Base-by-base conservation (phyloP, 2,113 vertebrate genomes). In the Melanotaenia duboulayi region DNA sequence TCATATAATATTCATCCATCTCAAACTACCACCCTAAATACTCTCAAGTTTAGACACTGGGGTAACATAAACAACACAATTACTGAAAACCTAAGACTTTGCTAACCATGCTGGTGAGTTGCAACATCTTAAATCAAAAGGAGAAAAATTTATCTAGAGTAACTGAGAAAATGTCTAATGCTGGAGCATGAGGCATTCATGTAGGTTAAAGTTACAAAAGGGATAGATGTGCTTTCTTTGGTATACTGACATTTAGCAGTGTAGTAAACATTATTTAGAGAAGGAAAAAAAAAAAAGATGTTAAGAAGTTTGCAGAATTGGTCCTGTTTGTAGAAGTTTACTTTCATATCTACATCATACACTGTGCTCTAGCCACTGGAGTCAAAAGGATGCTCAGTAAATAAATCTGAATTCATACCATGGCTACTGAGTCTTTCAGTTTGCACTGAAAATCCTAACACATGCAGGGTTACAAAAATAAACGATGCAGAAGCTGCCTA, bases 1-100 rank as follows among this genome's bases (percentile, higher is more conserved):
- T 32, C 70, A 1, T 24, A 64, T 66, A 25, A 59, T 65, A 32
- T 74, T 67, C 55, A 64, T 79, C 59, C 44, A 35, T 52, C 35
- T 71, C 64, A 37, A 13, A 37, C 48, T 51, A 22, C 5, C 64
- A 51, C 42, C 28, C 11, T 23, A 40, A 14, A 42, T 20, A 46
- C 24, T 56, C 32, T 44, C 51, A 22, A 60, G 23, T 14, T 46
- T 12, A 48, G 10, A 52, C 52, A 65, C 49, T 35, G 59, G 19
- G 48, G 22, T 40, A 64, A 35, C 37, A 25, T 52, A 10, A 58
- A 54, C 19, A 52, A 32, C n/a, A 48, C 3, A 24, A 4, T 61
- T 11, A 22, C 12, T 59, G 19, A 57, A 13, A 49, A 39, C 8
- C 28, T 17, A 23, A 50, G 2, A 23, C 22, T 51, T 35, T 51